Conservation (phyloP, 2,113 vertebrate genomes). For the Lutjanus erythropterus region DNA sequence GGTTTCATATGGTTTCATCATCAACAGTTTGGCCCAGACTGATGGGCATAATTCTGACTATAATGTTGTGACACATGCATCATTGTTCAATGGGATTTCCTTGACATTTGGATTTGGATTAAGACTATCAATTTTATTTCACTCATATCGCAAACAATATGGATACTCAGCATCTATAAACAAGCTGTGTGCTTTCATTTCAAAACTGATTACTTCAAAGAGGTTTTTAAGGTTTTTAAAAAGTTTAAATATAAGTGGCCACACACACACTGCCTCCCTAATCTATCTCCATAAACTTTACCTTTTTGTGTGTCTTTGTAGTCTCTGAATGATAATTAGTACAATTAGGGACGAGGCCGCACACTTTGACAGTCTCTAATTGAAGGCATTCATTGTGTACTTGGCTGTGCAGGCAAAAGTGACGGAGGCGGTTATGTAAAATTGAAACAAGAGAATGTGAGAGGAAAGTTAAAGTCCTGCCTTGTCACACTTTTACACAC, state of each 20-base stretch:
- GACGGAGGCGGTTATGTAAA: not conserved
- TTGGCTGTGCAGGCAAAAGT: not conserved
- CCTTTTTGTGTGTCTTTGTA: too few species aligned
- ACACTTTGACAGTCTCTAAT: not conserved
- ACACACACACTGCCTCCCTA: not conserved
- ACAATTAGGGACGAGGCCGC: not conserved
- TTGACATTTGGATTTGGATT: not conserved
- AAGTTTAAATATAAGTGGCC: too few species aligned
- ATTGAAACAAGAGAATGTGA: not conserved
- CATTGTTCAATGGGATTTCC: not conserved
- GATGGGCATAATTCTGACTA: not conserved
- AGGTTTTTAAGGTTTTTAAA: not conserved
- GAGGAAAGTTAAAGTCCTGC: not conserved
- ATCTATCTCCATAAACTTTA: too few species aligned
- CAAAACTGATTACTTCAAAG: not conserved
- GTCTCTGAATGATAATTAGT: not conserved
- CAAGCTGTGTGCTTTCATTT: not conserved
- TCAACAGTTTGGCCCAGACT: constrained; percentile 3
- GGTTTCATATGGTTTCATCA: constrained; percentile 53
- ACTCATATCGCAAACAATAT: not conserved
- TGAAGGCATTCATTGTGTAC: not conserved
- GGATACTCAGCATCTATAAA: not conserved
- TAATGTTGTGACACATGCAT: constrained; percentile 10
- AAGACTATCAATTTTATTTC: not conserved
- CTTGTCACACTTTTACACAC: not conserved